phyloP scores from a whole-genome alignment of 2,888 invertebrate genomes.

The Polydrusus tereticollis region DNA sequence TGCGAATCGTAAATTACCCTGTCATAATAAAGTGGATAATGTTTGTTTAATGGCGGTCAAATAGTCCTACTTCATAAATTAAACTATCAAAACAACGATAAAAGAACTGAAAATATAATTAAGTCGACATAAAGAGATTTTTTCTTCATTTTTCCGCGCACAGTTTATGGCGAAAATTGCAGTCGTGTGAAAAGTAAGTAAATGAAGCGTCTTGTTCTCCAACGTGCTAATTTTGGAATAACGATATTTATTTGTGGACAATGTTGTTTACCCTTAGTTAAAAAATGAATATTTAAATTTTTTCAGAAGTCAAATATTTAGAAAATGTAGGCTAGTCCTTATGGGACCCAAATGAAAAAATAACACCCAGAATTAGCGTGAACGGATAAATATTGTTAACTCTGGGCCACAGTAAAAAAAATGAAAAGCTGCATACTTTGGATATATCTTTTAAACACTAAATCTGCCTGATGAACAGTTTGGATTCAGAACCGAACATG shows the following conservation, averaged over 20 bases:
- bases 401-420: too few species aligned
- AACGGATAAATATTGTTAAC: too few species aligned
- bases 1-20: slow-evolving; percentile 58
- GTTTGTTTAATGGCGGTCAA: slow-evolving; percentile 57
- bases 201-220: slow-evolving; percentile 19
- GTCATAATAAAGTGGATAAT: slow-evolving; percentile 63
- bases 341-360: too few species aligned
- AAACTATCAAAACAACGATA: slow-evolving; percentile 45
- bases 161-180: slow-evolving; percentile 16
- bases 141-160: slow-evolving; percentile 6
- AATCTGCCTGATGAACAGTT: too few species aligned
- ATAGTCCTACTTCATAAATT: slow-evolving; percentile 51
- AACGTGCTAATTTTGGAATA: slow-evolving; percentile 18
- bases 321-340: too few species aligned
- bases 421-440: too few species aligned
- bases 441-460: too few species aligned
- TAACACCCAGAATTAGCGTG: too few species aligned
- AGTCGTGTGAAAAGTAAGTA: slow-evolving; percentile 27
- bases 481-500: too few species aligned
- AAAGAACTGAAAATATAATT: slow-evolving; percentile 39
- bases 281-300: too few species aligned
- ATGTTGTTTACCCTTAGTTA: too few species aligned
- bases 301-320: too few species aligned
- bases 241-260: not conserved
- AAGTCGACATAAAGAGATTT: slow-evolving; percentile 28